Percentiles rank a stretch among this genome's conserved stretches.
These are phyloP conservation scores for Megaceryle maxima DNA, from an alignment of 2,113 vertebrate genomes.

Conservation along the genomic window DNA sequence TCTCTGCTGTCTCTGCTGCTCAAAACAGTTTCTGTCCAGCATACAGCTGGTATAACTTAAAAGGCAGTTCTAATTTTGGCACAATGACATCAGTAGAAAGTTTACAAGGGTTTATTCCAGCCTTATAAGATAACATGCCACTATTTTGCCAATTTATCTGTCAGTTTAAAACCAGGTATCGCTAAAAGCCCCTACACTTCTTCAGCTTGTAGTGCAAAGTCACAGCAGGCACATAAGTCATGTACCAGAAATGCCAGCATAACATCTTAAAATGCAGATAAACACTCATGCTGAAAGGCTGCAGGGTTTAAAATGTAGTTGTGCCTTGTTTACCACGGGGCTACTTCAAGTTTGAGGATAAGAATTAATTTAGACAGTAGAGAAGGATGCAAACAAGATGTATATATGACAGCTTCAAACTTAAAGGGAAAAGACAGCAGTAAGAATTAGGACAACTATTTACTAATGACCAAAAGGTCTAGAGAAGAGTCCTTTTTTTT, in stretches of 20 bases:
- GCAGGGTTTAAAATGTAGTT: not conserved
- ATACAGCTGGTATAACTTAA: not conserved
- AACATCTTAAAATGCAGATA: not conserved
- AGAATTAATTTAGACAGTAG: not conserved
- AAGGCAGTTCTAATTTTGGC: not conserved
- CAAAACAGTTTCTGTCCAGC: not conserved
- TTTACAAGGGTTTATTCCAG: slow-evolving; percentile 7
- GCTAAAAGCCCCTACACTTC: not conserved
- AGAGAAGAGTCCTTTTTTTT: not conserved
- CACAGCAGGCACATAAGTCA: not conserved
- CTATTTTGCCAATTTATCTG: slow-evolving; percentile 21
- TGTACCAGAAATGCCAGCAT: not conserved
- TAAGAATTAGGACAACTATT: not conserved
- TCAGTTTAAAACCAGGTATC: not conserved
- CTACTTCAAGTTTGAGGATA: not conserved
- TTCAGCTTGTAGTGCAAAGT: not conserved
- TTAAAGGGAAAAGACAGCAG: not conserved
- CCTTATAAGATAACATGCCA: not conserved
- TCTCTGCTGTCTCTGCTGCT: not conserved
- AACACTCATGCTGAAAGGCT: not conserved
- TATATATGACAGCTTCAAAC: not conserved
- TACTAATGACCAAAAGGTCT: not conserved
- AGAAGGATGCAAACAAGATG: not conserved
- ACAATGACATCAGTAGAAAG: not conserved
- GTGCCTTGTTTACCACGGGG: not conserved